Base-by-base conservation (phyloP, 1,140 invertebrate species). In the Ptiloglossa arizonensis region DNA sequence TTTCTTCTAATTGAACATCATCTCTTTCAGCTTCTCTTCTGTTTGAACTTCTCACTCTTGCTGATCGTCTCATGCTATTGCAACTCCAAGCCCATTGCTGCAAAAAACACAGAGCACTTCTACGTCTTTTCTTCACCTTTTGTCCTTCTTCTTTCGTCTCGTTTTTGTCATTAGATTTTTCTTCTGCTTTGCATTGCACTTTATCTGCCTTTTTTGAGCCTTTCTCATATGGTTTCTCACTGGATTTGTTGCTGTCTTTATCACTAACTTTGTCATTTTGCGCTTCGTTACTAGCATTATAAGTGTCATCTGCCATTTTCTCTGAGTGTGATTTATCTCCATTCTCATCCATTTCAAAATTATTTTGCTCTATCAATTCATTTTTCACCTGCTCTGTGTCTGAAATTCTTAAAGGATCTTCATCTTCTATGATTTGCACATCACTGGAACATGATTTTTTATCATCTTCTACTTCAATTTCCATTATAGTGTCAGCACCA, bases 61-160 rank as follows among this genome's bases (percentile, higher is more conserved):
- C 94, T 3, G 95, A 95, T 79, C 96, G 93, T 72, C 96, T 91
- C 89, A 96, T 96, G 74, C 94, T 96, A 81, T 85, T 89, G 52
- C 86, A 87, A 71, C 95, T 95, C 94, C 95, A 96, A 29, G 95
- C 95, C 94, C 95, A 95, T 80, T 95, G 94, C 80, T 96, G 94
- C 13, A 96, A 89, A 73, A 95, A 94, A 38, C 94, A 95, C 1
- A 96, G 87, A 19, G 95, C 94, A 88, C 95, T 96, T 90, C 95
- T 93, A 41, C 95, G 92, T 79, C 95, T 93, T 22, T 93, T 94
- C 46, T 94, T 93, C 9, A 93, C 86, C 86, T 94, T 95, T 75
- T 93, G 94, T 35, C 87, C 90, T 60, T 92, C 90, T 1, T 91
- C 91, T 82, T 93, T 94, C 15, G 77, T 83, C 5, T 91, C 89